Evolutionary conservation across 2,888 invertebrate genomes (phyloP), one percentile per base, ranked within the genome.

Genomic region (Cephonodes hylas): DNA sequence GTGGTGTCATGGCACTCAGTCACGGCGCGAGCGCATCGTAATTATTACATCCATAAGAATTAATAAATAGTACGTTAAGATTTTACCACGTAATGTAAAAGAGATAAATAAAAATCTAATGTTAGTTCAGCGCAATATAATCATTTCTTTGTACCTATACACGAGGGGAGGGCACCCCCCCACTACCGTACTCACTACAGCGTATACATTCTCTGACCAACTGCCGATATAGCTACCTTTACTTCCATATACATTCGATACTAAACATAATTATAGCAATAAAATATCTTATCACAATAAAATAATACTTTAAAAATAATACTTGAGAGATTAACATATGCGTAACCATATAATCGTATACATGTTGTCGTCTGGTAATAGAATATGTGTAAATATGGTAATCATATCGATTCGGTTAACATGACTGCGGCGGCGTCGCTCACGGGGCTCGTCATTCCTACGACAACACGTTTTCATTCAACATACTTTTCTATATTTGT

Each of bases 251-350:
- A 88, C 87, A 86, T 86, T 85, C 85, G 81, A 74, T 78, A 80
- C 84, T 88, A 84, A 88, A 79, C 73, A 70, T 79, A 87, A 87
- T 79, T 83, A 82, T 85, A 84, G 75, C 75, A 83, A 87, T 86
- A 86, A 84, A 88, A 86, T 81, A 89, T 87, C 89, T 88, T 88
- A 89, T 89, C 89, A 90, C 89, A 89, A 84, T 86, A 82, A 87
- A 89, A 89, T 91, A 91, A 91, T 90, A 91, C 90, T 90, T 90
- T 81, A 78, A 84, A 79, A 87, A 89, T 91, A 91, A 91, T 91
- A 91, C 91, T 90, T 81, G 75, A 76, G 77, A 84, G 86, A 84
- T 89, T 85, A 88, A 88, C 86, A 85, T 84, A 85, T 72, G 73
- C 70, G 53, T 53, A 53, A 31, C 27, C 48, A 48, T 44, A 44